Base-by-base conservation (phyloP, 2,888 invertebrate species). In the Dinocampus coccinellae region DNA sequence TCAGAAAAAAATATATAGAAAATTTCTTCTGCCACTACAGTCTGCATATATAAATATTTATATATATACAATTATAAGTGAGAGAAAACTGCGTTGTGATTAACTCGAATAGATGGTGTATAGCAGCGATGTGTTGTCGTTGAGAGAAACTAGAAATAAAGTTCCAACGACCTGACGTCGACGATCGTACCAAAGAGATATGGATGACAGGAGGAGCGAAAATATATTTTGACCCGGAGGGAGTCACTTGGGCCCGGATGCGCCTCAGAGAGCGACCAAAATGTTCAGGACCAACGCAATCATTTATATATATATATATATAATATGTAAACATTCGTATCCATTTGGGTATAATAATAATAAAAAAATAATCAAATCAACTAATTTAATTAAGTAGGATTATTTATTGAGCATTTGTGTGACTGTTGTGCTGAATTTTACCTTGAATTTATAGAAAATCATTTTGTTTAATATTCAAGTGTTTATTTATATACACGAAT, bases 91-190 rank as follows among this genome's bases (percentile, higher is more conserved):
- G 58, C 34, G 58, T n/a, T 10, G 33, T 13, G 34, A 58, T 58
- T 16, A 58, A 34, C 33, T 58, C 9, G 1, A 33, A 47, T 47
- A 16, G 47, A 47, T 47, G 47, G 47, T 39, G n/a, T 47, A 47
- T 47, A 29, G 58, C 7, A 34, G 58, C 9, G 34, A 58, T 2
- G 26, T 34, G n/a, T 4, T 10, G 26, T n/a, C 24, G 29, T 10
- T 57, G 24, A 16, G 63, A 26, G 64, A 64, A 64, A 70, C 70
- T 70, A 65, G 70, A 70, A 70, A 70, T 70, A 70, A 69, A 55
- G 39, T 53, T n/a, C 26, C 16, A 55, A 13, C 52, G 52, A 64
- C 64, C 60, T 58, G 42, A 67, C 33, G 63, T 52, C 47, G 57
- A 68, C 39, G 61, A 68, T 68, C 47, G 61, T 60, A 42, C 68